Percentiles rank a stretch among this genome's conserved stretches.
phyloP scores from a whole-genome alignment of 2,797 vertebrate genomes.

The Epinephelus coioides region DNA sequence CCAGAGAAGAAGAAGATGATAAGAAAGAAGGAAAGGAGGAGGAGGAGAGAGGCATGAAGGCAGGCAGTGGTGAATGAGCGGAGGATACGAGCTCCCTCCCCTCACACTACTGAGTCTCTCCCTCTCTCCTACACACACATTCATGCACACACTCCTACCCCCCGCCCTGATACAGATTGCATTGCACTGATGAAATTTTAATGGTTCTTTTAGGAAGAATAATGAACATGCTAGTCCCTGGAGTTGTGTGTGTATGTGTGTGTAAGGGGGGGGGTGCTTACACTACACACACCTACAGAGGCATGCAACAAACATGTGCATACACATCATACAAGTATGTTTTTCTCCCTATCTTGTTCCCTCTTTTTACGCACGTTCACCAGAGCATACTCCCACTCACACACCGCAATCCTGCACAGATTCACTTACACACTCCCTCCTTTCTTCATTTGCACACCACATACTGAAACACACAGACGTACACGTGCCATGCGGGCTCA shows the following conservation, averaged over 20 bases:
- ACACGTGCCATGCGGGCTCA: conserved; percentile 45
- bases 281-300: conserved; percentile 72
- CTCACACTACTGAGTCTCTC: conserved; percentile 57
- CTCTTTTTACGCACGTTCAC: conserved; percentile 31
- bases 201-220: conserved; percentile 90
- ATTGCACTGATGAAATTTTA: conserved; percentile 91
- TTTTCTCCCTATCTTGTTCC: conserved; percentile 28
- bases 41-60: conserved; percentile 64
- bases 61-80: conserved; percentile 74
- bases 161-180: conserved; percentile 82
- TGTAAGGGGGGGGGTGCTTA: conserved; percentile 40
- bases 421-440: conserved; percentile 28
- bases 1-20: conserved; percentile 57
- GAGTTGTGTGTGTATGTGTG: conserved; percentile 72
- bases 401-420: conserved; percentile 34
- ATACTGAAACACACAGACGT: conserved; percentile 41
- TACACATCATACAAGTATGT: conserved; percentile 25
- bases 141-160: conserved; percentile 60
- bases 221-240: conserved; percentile 87
- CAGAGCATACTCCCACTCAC: conserved; percentile 47
- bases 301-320: conserved; percentile 57
- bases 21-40: conserved; percentile 54
- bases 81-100: conserved; percentile 68
- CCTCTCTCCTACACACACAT: conserved; percentile 35
- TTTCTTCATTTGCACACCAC: conserved; percentile 51